These are phyloP conservation scores for Xanthia icteritia DNA, from an alignment of 2,888 invertebrate species.

Conservation along the genomic window DNA sequence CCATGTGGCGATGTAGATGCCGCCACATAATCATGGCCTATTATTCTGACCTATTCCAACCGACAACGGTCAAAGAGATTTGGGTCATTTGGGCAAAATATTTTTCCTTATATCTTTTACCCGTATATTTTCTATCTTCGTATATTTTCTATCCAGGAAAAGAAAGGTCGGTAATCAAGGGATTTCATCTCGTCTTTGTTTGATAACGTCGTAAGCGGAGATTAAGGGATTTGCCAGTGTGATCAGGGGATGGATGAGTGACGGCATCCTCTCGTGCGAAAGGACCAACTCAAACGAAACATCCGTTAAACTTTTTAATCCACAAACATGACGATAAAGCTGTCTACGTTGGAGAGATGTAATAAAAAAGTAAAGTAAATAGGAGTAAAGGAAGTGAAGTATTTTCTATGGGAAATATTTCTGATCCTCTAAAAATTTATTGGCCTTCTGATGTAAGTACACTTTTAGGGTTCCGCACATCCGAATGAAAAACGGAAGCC, in stretches of 20 bases:
- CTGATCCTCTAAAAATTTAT: neutral
- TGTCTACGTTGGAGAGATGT: neutral
- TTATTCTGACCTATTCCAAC: neutral
- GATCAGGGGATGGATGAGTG: neutral
- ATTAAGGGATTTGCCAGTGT: constrained; percentile 7
- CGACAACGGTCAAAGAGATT: neutral
- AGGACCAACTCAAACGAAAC: constrained; percentile 19
- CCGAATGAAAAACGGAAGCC: too few species aligned
- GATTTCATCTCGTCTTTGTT: constrained; percentile 39
- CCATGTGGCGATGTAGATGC: too few species aligned
- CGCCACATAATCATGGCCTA: too few species aligned
- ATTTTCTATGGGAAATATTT: neutral
- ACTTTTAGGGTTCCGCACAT: neutral
- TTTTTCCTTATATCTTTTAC: too few species aligned
- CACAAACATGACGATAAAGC: constrained; percentile 3
- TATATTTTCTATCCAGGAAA: neutral
- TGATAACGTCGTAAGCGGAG: constrained; percentile 6
- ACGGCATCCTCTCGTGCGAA: neutral
- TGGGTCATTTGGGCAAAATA: too few species aligned
- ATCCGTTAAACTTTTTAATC: constrained; percentile 25
- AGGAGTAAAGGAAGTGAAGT: neutral
- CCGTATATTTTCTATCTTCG: neutral
- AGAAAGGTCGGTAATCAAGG: constrained; percentile 3
- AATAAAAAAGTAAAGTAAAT: too few species aligned
- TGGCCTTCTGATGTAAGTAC: too few species aligned